Evolutionary conservation across 2,888 invertebrate genomes (phyloP).

Genomic region (Hipparchia semele): DNA sequence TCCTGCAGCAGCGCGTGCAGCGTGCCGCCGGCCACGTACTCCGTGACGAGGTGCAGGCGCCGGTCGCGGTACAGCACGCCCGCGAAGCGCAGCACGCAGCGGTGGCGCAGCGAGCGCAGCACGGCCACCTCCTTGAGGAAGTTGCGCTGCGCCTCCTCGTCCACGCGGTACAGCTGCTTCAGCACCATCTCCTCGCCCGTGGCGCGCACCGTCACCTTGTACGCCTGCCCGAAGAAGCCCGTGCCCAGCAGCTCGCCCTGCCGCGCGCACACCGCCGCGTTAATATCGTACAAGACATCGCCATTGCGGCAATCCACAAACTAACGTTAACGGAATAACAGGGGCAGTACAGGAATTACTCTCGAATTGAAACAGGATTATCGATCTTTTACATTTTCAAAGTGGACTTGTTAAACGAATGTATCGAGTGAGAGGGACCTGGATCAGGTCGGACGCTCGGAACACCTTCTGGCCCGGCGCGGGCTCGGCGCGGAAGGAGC

Average conservation of each 20-base stretch:
- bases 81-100: slow-evolving; percentile 95
- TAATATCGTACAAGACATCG: no score
- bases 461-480: slow-evolving; percentile 87
- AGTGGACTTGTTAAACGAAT: no score
- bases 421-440: slow-evolving; percentile 50
- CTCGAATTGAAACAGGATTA: no score
- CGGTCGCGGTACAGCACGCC: slow-evolving; percentile 97
- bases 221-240: slow-evolving; percentile 97
- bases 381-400: no score
- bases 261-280: no score
- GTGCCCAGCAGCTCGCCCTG: slow-evolving; percentile 95
- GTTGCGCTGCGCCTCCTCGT: slow-evolving; percentile 96
- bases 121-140: slow-evolving; percentile 98
- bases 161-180: slow-evolving; percentile 95
- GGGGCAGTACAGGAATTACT: no score
- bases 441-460: slow-evolving; percentile 94
- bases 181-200: slow-evolving; percentile 98
- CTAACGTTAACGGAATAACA: no score
- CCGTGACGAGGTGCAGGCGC: slow-evolving; percentile 95
- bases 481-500: slow-evolving; percentile 92
- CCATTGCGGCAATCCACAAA: no score
- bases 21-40: slow-evolving; percentile 96
- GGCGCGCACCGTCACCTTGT: slow-evolving; percentile 94
- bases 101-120: slow-evolving; percentile 92
- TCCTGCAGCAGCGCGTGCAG: slow-evolving; percentile 92